phyloP scores from a whole-genome alignment of 1,140 invertebrate genomes.

The Vanessa tameamea region DNA sequence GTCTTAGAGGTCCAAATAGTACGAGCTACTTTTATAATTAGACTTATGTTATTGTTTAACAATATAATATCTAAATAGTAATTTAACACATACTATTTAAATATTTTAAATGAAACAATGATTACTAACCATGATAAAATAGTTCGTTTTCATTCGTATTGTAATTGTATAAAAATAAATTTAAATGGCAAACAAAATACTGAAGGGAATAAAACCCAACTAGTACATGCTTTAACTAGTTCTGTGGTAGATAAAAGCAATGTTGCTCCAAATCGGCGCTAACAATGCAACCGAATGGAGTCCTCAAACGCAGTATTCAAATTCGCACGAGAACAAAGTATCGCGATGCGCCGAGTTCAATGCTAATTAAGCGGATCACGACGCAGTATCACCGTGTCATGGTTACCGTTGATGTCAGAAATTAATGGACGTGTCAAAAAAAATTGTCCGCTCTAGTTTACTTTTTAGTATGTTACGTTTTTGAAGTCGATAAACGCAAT shows the following conservation, averaged over 20 bases:
- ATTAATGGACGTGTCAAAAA: constrained; percentile 11
- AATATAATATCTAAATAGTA: too few species aligned
- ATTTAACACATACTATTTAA: too few species aligned
- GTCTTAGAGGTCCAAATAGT: too few species aligned
- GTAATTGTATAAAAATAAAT: background rate
- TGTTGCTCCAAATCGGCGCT: constrained; percentile 37
- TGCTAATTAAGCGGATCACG: constrained; percentile 70
- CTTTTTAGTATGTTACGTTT: too few species aligned
- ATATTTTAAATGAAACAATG: too few species aligned
- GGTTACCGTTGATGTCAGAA: constrained; percentile 39
- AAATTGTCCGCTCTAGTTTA: too few species aligned
- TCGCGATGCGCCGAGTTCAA: constrained; percentile 54
- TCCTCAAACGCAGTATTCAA: constrained; percentile 51
- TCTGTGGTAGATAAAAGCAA: background rate
- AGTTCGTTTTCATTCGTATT: constrained; percentile 3
- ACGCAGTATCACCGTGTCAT: constrained; percentile 56
- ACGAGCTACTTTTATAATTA: too few species aligned
- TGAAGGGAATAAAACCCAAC: background rate
- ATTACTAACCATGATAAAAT: too few species aligned
- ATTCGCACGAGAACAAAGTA: constrained; percentile 50
- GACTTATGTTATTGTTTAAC: too few species aligned
- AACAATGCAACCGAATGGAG: constrained; percentile 46
- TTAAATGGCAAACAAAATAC: background rate
- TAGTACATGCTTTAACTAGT: constrained; percentile 1
- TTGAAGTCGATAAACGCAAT: too few species aligned